phyloP scores from a whole-genome alignment of 2,113 vertebrate genomes.

The Oplegnathus fasciatus region DNA sequence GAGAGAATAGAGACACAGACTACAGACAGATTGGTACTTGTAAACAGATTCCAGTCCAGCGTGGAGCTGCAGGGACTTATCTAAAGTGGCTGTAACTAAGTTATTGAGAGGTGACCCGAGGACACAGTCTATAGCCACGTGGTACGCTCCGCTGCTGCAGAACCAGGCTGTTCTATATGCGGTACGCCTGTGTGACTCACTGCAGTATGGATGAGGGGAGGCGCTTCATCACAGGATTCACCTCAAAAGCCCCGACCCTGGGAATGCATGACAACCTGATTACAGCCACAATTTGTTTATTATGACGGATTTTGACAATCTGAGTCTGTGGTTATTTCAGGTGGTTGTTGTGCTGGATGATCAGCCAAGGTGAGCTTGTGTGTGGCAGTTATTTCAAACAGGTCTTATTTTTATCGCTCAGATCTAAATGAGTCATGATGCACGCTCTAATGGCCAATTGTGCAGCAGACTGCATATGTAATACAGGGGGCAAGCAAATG shows the following conservation, averaged over 20 bases:
- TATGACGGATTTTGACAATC: not conserved
- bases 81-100: conserved; percentile 31
- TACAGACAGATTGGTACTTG: conserved; percentile 2
- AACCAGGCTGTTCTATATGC: conserved; percentile 60
- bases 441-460: conserved; percentile 15
- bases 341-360: not conserved
- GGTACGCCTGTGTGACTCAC: conserved; percentile 47
- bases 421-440: conserved; percentile 21
- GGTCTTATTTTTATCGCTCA: conserved; percentile 14
- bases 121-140: conserved; percentile 57
- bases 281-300: conserved; percentile 1
- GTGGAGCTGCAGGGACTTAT: conserved; percentile 19
- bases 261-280: conserved; percentile 39
- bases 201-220: conserved; percentile 53
- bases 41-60: conserved; percentile 31
- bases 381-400: not conserved
- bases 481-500: not conserved
- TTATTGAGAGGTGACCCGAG: conserved; percentile 65
- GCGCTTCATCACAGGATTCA: conserved; percentile 36
- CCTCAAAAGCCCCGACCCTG: conserved; percentile 30
- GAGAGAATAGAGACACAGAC: not conserved
- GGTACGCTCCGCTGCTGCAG: conserved; percentile 51
- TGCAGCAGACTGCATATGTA: not conserved
- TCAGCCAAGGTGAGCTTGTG: conserved; percentile 9
- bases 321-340: not conserved